Evolutionary conservation across 2,797 vertebrate genomes (phyloP).

Genomic region (Ctenopoma kingsleyae): DNA sequence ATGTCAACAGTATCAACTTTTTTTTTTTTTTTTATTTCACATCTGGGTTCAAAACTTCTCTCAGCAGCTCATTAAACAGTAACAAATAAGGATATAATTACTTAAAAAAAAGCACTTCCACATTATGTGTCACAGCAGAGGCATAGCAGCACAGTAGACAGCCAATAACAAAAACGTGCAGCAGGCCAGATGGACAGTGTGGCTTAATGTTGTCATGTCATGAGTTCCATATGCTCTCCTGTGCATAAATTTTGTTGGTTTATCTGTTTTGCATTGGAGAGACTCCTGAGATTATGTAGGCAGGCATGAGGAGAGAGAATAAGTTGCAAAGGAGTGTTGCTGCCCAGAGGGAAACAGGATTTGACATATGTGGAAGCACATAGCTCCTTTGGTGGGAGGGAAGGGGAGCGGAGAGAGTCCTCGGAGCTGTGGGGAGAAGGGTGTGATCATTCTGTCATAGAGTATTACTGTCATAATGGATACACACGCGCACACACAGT

Average conservation of each 20-base stretch:
- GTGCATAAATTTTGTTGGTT: conserved; percentile 44
- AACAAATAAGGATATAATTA: conserved; percentile 47
- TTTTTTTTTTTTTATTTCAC: conserved; percentile 8
- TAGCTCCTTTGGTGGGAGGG: conserved; percentile 58
- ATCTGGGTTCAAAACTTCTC: conserved; percentile 35
- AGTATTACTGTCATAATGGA: conserved; percentile 68
- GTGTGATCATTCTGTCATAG: conserved; percentile 81
- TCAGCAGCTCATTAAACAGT: conserved; percentile 44
- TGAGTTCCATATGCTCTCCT: conserved; percentile 40
- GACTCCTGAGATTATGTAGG: conserved; percentile 43
- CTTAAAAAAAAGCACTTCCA: conserved; percentile 13
- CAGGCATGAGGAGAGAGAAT: conserved; percentile 23
- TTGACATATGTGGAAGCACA: conserved; percentile 78
- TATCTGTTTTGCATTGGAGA: conserved; percentile 28
- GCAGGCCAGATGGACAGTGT: conserved; percentile 50
- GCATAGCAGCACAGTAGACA: conserved; percentile 1
- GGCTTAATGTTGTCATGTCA: conserved; percentile 48
- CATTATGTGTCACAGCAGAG: conserved; percentile 21
- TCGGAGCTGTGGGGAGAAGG: conserved; percentile 69
- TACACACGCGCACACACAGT: conserved; percentile 16
- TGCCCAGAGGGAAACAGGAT: conserved; percentile 73
- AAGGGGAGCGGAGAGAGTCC: conserved; percentile 65
- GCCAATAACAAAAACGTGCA: conserved; percentile 20
- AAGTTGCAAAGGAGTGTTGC: conserved; percentile 57
- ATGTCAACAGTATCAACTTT: conserved; percentile 34